These are phyloP conservation scores for Sinocyclocheilus anophthalmus DNA, from an alignment of 2,113 vertebrate genomes.

Conservation along the genomic window DNA sequence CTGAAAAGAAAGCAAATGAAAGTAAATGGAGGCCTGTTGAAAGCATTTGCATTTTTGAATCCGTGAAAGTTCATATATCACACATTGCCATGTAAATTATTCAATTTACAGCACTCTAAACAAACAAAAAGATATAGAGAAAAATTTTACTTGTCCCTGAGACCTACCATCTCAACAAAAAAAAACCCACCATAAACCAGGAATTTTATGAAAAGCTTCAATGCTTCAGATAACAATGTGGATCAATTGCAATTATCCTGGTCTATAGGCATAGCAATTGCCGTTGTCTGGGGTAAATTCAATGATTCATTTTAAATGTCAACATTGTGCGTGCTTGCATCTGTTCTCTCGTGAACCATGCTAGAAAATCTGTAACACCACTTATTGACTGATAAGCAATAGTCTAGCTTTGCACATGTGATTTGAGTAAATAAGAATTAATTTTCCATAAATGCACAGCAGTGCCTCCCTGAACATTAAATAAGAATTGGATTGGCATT, in stretches of 20 bases:
- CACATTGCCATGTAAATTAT: neutral
- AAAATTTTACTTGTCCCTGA: neutral
- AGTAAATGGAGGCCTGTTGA: neutral
- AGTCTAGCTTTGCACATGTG: neutral
- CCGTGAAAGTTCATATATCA: neutral
- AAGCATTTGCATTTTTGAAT: neutral
- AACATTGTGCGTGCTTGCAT: neutral
- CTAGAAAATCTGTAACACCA: conserved; percentile 12
- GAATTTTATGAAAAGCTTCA: conserved; percentile 20
- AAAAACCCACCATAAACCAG: neutral
- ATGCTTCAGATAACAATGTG: conserved; percentile 27
- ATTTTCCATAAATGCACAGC: neutral
- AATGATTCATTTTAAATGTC: conserved; percentile 40
- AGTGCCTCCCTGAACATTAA: neutral
- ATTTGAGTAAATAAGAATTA: neutral
- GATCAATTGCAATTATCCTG: conserved; percentile 45
- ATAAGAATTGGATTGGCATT: neutral
- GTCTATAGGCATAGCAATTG: conserved; percentile 16
- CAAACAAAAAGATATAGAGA: neutral
- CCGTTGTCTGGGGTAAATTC: conserved; percentile 37
- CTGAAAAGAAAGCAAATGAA: conserved; percentile 34
- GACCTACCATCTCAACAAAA: neutral
- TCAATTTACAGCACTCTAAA: neutral
- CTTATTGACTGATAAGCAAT: neutral
- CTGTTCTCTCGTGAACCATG: neutral